phyloP scores from a whole-genome alignment of 2,888 invertebrate species.

The Drosophila kambysellisi region DNA sequence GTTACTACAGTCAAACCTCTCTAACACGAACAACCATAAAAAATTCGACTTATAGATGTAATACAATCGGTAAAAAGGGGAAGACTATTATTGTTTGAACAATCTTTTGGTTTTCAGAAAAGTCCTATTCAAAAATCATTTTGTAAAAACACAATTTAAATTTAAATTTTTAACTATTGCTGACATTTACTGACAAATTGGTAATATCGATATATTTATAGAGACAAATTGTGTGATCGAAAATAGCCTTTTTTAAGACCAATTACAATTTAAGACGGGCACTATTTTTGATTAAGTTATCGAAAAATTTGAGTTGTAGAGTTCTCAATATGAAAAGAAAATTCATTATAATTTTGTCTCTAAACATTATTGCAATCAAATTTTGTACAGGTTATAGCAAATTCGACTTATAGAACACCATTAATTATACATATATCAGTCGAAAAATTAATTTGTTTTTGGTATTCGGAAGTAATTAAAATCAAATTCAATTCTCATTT shows the following conservation, averaged over 20 bases:
- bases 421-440: background rate
- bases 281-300: background rate
- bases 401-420: background rate
- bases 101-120: background rate
- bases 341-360: background rate
- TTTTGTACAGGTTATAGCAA: background rate
- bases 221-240: background rate
- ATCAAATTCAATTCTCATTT: background rate
- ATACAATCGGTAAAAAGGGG: background rate
- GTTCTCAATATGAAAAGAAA: background rate
- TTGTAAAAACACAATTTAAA: background rate
- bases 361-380: background rate
- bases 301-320: too few species aligned
- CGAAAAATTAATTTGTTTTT: background rate
- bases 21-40: background rate
- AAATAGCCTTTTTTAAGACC: background rate
- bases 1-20: conserved; percentile 36
- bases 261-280: background rate
- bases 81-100: conserved; percentile 1
- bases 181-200: background rate
- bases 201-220: background rate
- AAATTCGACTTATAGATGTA: background rate
- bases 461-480: background rate
- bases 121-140: background rate
- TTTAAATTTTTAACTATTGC: background rate